Base-by-base conservation (phyloP, 2,888 invertebrate species). In the Lycaena phlaeas region DNA sequence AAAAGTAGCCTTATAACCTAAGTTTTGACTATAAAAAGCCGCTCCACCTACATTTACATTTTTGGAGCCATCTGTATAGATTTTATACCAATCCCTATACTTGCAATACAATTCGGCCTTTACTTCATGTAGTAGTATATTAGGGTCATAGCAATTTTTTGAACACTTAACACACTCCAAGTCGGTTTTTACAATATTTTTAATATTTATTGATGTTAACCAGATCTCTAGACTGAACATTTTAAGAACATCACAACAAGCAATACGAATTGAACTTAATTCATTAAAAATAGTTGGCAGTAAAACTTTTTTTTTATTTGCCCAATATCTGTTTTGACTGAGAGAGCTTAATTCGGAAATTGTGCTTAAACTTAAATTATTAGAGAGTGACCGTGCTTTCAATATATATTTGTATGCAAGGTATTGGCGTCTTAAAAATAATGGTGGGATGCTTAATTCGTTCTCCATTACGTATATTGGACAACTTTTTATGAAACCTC, bases 401-500 rank as follows among this genome's bases (percentile, higher is more conserved):
- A 39, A 26, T 18, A 31, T 34, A 25, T 25, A 39, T 29, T 43
- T 39, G 12, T 17, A 36, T 12, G 36, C 36, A 10, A 39, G 26
- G 12, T 40, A 40, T 6, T 14, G 6, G n/a, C 36, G 38, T 25
- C 39, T 22, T 18, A 39, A 6, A 26, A 12, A 26, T 9, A 43
- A 31, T 5, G 36, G 29, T 7, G 36, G 36, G 10, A 39, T 10
- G 26, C 29, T 17, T 6, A 41, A 14, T 14, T 41, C 36, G 26
- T 25, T 25, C 22, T 43, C 36, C 43, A 40, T 39, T 10, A 39
- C 12, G 14, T 28, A 17, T 5, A 29, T 39, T 12, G 42, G 36
- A 2, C 28, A 14, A 5, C 34, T 34, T 36, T 25, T 36, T 14
- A 30, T 37, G 14, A 36, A 36, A 17, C 26, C 36, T 9, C 36